Evolutionary conservation across 2,888 invertebrate genomes (phyloP).

Genomic region (Lochmaea crataegi): DNA sequence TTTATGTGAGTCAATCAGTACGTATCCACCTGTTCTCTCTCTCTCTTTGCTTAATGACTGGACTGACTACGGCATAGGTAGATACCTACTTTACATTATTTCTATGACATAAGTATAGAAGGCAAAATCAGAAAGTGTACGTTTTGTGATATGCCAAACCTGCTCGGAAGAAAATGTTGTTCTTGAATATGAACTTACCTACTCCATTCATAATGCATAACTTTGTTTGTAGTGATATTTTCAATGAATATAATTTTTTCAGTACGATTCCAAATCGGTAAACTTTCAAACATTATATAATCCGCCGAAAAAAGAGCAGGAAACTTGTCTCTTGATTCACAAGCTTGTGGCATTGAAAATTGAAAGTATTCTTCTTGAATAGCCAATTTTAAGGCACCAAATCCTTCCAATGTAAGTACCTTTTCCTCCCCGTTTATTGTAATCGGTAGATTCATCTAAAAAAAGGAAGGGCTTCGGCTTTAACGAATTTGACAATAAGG

Average conservation of each 20-base stretch:
- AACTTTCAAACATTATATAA: slow-evolving; percentile 56
- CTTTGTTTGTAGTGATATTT: slow-evolving; percentile 58
- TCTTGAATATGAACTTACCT: slow-evolving; percentile 52
- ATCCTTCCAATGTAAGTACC: slow-evolving; percentile 18
- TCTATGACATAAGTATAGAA: too few species aligned
- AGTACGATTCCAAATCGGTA: slow-evolving; percentile 57
- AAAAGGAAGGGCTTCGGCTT: slow-evolving; percentile 4
- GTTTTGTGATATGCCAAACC: too few species aligned
- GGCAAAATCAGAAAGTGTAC: too few species aligned
- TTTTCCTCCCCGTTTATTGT: slow-evolving; percentile 16
- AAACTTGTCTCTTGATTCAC: slow-evolving; percentile 27
- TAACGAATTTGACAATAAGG: neutral
- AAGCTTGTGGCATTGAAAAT: slow-evolving; percentile 28
- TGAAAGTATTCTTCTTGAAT: slow-evolving; percentile 2
- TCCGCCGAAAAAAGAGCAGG: slow-evolving; percentile 59
- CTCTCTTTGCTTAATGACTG: too few species aligned
- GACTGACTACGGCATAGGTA: too few species aligned
- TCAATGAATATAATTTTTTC: slow-evolving; percentile 62
- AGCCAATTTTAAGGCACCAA: neutral
- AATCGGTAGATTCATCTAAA: slow-evolving; percentile 41
- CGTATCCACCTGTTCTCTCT: too few species aligned
- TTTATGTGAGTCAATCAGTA: too few species aligned
- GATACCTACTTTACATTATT: too few species aligned
- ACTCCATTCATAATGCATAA: slow-evolving; percentile 63
- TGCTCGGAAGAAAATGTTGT: too few species aligned